These are phyloP conservation scores for Spizaetus ornatus DNA, from an alignment of 2,113 vertebrate genomes.

Conservation along the genomic window DNA sequence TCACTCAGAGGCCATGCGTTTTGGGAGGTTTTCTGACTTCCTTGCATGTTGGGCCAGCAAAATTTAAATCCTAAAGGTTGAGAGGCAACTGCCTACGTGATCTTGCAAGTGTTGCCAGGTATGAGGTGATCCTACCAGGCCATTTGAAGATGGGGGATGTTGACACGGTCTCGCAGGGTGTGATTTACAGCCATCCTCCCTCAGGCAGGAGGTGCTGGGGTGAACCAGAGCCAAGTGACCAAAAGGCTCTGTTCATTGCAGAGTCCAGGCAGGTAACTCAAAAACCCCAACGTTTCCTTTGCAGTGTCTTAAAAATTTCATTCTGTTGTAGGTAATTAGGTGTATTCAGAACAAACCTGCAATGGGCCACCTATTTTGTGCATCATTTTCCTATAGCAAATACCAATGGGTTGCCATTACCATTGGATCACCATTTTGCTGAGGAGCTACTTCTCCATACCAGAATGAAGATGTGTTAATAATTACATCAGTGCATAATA, in stretches of 20 bases:
- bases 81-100: neutral
- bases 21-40: neutral
- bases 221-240: neutral
- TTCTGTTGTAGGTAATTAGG: neutral
- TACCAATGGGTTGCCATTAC: neutral
- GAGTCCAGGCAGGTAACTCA: neutral
- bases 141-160: neutral
- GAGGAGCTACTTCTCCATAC: neutral
- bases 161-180: neutral
- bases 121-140: neutral
- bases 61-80: neutral
- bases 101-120: neutral
- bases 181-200: neutral
- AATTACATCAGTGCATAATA: neutral
- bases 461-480: neutral
- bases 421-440: neutral
- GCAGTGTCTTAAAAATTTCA: neutral
- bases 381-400: neutral
- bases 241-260: neutral
- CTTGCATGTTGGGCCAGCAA: neutral
- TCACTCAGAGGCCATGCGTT: rapidly evolving
- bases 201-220: neutral
- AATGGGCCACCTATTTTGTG: rapidly evolving
- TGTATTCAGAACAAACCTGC: neutral
- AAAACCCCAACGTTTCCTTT: neutral